Evolutionary conservation across 2,888 invertebrate genomes (phyloP).

Genomic region (Hemithea aestivaria): DNA sequence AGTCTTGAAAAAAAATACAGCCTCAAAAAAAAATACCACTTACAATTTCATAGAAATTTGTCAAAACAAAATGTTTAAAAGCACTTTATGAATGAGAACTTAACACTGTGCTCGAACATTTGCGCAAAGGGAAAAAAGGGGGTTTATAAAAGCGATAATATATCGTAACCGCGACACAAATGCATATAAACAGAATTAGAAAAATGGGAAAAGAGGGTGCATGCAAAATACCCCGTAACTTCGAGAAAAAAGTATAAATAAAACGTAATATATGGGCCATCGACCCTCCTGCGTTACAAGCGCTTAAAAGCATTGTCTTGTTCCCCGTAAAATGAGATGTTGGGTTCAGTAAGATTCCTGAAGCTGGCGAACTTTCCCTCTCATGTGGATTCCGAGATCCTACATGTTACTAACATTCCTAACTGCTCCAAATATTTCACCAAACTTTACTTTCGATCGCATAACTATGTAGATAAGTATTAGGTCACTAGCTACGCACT

Average conservation of each 20-base stretch:
- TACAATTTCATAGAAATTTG: no score
- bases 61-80: no score
- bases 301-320: conserved; percentile 76
- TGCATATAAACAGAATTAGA: no score
- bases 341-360: conserved; percentile 41
- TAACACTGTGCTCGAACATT: no score
- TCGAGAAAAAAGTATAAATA: conserved; percentile 39
- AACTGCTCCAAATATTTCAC: conserved; percentile 6
- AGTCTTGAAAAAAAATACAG: no score
- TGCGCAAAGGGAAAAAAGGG: no score
- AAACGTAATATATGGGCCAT: conserved; percentile 51
- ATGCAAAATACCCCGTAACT: conserved; percentile 36
- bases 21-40: no score
- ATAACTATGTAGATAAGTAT: no score
- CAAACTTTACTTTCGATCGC: conserved; percentile 5
- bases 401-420: conserved; percentile 25
- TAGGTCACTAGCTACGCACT: no score
- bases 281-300: conserved; percentile 59
- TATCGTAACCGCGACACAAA: no score
- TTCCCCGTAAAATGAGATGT: conserved; percentile 53
- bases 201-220: conserved; percentile 21
- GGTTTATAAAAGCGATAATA: no score
- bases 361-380: conserved; percentile 43
- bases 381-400: conserved; percentile 29
- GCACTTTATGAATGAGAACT: no score